Conservation (phyloP, 2,113 vertebrate species). For the Heloderma charlesbogerti region DNA sequence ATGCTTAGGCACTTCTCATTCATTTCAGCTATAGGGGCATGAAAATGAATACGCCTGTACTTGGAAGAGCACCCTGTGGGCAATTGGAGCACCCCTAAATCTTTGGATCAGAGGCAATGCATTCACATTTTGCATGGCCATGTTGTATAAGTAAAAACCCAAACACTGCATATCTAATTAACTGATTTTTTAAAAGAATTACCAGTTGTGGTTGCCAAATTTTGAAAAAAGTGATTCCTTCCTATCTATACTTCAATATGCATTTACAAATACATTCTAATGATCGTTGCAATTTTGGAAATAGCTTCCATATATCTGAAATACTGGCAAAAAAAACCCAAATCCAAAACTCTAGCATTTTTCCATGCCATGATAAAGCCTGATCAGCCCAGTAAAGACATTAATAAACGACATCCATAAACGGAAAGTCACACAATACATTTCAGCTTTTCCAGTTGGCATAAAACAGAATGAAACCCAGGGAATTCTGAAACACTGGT, state of each 20-base stretch:
- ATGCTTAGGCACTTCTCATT: slow-evolving; percentile 8
- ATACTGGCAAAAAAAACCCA: slow-evolving; percentile 49
- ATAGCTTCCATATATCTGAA: slow-evolving; percentile 49
- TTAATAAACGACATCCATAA: slow-evolving; percentile 19
- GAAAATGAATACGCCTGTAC: background rate
- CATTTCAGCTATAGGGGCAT: background rate
- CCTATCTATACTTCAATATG: background rate
- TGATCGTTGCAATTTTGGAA: slow-evolving; percentile 24
- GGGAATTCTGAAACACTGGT: background rate
- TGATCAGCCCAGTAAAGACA: slow-evolving; percentile 47
- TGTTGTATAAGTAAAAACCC: slow-evolving; percentile 11
- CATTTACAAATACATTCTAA: background rate
- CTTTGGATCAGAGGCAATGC: background rate
- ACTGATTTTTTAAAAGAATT: slow-evolving; percentile 27
- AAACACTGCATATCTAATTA: slow-evolving; percentile 31
- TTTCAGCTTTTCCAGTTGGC: slow-evolving; percentile 22
- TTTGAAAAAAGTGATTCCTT: background rate
- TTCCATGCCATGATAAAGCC: slow-evolving; percentile 53
- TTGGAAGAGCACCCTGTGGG: background rate
- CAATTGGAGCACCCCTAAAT: background rate
- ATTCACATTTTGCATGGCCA: slow-evolving; percentile 11
- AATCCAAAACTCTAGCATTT: slow-evolving; percentile 49
- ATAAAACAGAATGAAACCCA: background rate
- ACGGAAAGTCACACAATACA: slow-evolving; percentile 39
- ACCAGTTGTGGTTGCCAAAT: background rate